Evolutionary conservation across 1,140 invertebrate genomes (phyloP).

Genomic region (Potamilus streckersoni): DNA sequence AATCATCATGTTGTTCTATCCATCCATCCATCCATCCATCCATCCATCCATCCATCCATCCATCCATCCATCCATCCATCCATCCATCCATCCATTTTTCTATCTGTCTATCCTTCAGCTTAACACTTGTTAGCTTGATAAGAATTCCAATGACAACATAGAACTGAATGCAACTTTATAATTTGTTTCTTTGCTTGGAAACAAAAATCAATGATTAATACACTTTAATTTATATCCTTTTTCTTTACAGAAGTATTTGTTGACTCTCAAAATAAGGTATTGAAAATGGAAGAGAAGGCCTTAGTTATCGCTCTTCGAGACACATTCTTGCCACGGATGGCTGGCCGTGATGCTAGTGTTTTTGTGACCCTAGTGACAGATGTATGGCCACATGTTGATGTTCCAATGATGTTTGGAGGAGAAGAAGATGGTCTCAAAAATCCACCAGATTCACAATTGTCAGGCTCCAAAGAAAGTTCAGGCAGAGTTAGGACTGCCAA

Average conservation of each 20-base stretch:
- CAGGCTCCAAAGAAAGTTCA: slow-evolving; percentile 32
- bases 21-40: too few relatives aligned
- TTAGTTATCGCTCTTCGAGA: slow-evolving; percentile 58
- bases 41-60: too few relatives aligned
- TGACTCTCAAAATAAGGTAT: slow-evolving; percentile 25
- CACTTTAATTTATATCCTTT: too few relatives aligned
- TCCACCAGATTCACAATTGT: slow-evolving; percentile 35
- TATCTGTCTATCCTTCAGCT: too few relatives aligned
- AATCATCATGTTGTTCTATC: too few relatives aligned
- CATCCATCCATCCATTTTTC: too few relatives aligned
- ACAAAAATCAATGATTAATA: too few relatives aligned
- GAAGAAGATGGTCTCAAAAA: slow-evolving; percentile 39
- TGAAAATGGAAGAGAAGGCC: slow-evolving; percentile 53
- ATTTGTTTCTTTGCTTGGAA: too few relatives aligned
- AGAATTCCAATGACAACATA: too few relatives aligned
- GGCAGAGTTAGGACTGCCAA: slow-evolving; percentile 43
- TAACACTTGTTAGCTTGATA: too few relatives aligned
- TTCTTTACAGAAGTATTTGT: background rate
- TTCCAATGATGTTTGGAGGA: slow-evolving; percentile 58
- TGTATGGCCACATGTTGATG: slow-evolving; percentile 58
- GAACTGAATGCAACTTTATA: too few relatives aligned
- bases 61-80: too few relatives aligned
- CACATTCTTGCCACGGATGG: slow-evolving; percentile 60
- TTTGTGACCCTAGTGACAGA: slow-evolving; percentile 58
- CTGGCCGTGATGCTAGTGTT: slow-evolving; percentile 55